Percentiles rank a stretch among this genome's conserved stretches.
These are phyloP conservation scores for Drosophila anomalata DNA, from an alignment of 2,888 invertebrate genomes.

Conservation along the genomic window DNA sequence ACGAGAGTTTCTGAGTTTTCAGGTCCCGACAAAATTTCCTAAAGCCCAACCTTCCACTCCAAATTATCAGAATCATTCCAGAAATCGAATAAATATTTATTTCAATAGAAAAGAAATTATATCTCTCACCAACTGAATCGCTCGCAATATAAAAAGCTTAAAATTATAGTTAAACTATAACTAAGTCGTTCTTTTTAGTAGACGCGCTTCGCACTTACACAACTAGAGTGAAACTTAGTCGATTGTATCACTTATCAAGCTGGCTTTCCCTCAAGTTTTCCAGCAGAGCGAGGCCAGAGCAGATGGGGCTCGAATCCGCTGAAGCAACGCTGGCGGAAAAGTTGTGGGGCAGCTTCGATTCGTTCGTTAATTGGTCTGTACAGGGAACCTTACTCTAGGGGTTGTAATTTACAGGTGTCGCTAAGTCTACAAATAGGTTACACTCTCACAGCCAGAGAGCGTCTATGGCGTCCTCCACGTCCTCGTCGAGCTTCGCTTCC, in stretches of 20 bases:
- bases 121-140: slow-evolving; percentile 10
- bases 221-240: slow-evolving; percentile 60
- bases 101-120: slow-evolving; percentile 28
- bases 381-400: slow-evolving; percentile 1
- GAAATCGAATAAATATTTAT: slow-evolving; percentile 22
- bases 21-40: neutral
- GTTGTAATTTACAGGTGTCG: slow-evolving; percentile 22
- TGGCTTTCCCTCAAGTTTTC: slow-evolving; percentile 26
- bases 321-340: slow-evolving; percentile 53
- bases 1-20: neutral
- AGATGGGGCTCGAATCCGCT: slow-evolving; percentile 56
- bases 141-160: slow-evolving; percentile 4
- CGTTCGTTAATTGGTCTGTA: slow-evolving; percentile 38
- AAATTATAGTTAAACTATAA: slow-evolving; percentile 28
- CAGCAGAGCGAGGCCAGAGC: slow-evolving; percentile 40
- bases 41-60: no score
- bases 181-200: slow-evolving; percentile 21
- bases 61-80: neutral
- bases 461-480: slow-evolving; percentile 69
- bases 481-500: slow-evolving; percentile 45
- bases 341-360: slow-evolving; percentile 33
- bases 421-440: neutral
- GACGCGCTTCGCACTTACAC: slow-evolving; percentile 57
- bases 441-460: slow-evolving; percentile 63
- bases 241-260: slow-evolving; percentile 65